These are phyloP conservation scores for Ennomos erosarius DNA, from an alignment of 2,888 invertebrate species.

Conservation along the genomic window DNA sequence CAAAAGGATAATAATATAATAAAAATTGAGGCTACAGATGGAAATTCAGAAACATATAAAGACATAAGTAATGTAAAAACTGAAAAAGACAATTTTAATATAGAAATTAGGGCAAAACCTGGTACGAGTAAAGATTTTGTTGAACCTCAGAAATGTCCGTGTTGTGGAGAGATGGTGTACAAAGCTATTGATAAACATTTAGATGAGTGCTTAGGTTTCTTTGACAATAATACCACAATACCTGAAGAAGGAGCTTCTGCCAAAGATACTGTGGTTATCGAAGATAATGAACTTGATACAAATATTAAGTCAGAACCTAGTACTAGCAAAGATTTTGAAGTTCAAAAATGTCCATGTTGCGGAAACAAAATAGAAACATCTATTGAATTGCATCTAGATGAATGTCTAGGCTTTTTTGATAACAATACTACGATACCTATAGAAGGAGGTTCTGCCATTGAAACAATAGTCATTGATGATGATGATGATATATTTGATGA, in stretches of 20 bases:
- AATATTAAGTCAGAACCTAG: slow-evolving; percentile 42
- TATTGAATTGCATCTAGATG: slow-evolving; percentile 78
- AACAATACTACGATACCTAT: slow-evolving; percentile 73
- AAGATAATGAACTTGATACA: slow-evolving; percentile 8
- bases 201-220: slow-evolving; percentile 14
- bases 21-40: slow-evolving; percentile 1
- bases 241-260: slow-evolving; percentile 9
- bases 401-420: slow-evolving; percentile 76
- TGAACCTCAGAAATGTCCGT: not conserved
- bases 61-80: slow-evolving; percentile 5
- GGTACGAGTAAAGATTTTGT: slow-evolving; percentile 2
- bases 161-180: slow-evolving; percentile 7
- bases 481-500: slow-evolving; percentile 69
- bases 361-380: slow-evolving; percentile 56
- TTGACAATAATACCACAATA: slow-evolving; percentile 5
- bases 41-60: slow-evolving; percentile 3
- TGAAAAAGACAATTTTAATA: slow-evolving; percentile 4
- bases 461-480: slow-evolving; percentile 61
- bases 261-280: slow-evolving; percentile 6
- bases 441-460: slow-evolving; percentile 58
- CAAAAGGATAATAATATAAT: not conserved
- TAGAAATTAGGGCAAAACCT: not conserved
- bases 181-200: slow-evolving; percentile 12
- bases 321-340: slow-evolving; percentile 41
- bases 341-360: slow-evolving; percentile 77